Percentiles rank a stretch among this genome's conserved stretches.
phyloP scores from a whole-genome alignment of 2,113 vertebrate genomes.

The Turnix velox region DNA sequence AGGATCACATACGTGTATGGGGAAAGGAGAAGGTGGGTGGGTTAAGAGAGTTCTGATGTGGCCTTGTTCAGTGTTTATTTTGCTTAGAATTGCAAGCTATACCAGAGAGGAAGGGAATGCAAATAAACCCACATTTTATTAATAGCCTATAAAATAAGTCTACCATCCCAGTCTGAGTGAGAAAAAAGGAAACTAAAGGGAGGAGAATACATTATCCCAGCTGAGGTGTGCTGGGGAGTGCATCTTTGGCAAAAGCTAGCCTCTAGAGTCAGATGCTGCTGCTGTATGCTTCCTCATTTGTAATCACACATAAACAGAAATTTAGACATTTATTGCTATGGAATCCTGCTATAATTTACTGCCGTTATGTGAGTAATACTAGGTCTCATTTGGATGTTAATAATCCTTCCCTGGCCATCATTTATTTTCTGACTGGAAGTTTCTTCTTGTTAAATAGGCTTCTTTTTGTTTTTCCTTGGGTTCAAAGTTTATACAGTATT shows the following conservation, averaged over 20 bases:
- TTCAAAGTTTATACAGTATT: not conserved
- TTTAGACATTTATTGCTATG: not conserved
- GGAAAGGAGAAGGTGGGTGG: not conserved
- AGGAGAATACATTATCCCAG: not conserved
- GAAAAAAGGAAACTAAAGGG: not conserved
- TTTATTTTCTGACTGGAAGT: not conserved
- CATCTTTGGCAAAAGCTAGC: not conserved
- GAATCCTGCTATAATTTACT: not conserved
- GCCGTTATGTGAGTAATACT: not conserved
- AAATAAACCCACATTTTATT: not conserved
- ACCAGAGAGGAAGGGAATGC: not conserved
- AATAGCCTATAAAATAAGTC: not conserved
- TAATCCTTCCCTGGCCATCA: not conserved
- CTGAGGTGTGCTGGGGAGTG: rapidly evolving
- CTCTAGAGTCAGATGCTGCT: not conserved
- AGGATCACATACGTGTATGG: not conserved
- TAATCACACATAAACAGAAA: not conserved
- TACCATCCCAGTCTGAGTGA: not conserved
- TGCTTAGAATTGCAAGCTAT: not conserved
- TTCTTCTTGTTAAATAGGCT: not conserved
- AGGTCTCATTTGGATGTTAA: not conserved
- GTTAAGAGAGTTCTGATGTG: not conserved
- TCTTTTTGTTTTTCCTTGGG: not conserved
- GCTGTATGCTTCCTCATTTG: not conserved
- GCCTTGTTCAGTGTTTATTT: rapidly evolving